phyloP scores from a whole-genome alignment of 2,797 vertebrate species.

The Urosaurus nigricauda region DNA sequence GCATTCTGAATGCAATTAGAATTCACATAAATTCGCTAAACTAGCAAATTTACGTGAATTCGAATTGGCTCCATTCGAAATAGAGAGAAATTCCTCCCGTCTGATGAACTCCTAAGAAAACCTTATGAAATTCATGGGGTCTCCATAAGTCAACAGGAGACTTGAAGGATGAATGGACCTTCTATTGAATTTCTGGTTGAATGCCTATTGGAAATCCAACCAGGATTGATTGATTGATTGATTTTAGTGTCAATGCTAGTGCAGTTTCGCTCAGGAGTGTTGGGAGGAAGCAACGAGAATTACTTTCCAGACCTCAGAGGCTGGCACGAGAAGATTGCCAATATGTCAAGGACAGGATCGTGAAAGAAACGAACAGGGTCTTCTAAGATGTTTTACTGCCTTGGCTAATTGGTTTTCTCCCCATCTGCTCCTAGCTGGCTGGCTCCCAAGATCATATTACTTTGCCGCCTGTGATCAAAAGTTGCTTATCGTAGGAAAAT shows the following conservation, averaged over 20 bases:
- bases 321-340: too few species aligned
- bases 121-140: too few species aligned
- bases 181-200: neutral
- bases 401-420: neutral
- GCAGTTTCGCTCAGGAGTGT: neutral
- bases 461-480: conserved; percentile 4
- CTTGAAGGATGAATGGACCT: too few species aligned
- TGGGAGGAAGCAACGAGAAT: neutral
- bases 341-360: neutral
- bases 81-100: too few species aligned
- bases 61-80: too few species aligned
- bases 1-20: too few species aligned
- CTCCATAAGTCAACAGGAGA: too few species aligned
- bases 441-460: neutral
- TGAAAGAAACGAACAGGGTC: neutral
- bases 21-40: too few species aligned
- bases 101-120: too few species aligned
- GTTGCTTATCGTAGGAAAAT: conserved; percentile 15
- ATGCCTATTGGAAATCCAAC: neutral
- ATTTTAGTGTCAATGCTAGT: neutral
- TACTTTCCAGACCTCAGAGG: accelerated
- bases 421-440: neutral
- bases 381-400: neutral
- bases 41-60: too few species aligned
- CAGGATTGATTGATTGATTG: too few species aligned